Evolutionary conservation across 2,113 vertebrate genomes (phyloP).

Genomic region (Barbus barbus): DNA sequence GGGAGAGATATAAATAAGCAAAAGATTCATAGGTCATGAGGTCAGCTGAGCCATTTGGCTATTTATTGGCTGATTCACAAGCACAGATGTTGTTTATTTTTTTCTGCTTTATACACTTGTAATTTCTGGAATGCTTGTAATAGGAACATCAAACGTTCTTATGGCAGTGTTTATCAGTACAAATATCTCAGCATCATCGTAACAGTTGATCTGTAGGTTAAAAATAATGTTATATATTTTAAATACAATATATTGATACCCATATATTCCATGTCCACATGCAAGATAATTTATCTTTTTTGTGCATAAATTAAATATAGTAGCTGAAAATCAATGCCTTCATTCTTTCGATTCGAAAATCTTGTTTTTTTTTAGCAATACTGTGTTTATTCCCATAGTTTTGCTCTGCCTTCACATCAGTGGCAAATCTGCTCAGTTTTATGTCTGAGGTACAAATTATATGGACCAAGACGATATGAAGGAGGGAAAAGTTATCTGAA

Average conservation of each 20-base stretch:
- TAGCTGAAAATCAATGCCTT: conserved; percentile 36
- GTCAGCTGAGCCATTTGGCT: conserved; percentile 33
- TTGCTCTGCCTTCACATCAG: conserved; percentile 40
- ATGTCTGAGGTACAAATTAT: conserved; percentile 41
- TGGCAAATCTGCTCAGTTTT: neutral
- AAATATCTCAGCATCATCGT: conserved; percentile 40
- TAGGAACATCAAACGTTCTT: conserved; percentile 52
- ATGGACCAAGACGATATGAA: neutral
- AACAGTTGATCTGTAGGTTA: conserved; percentile 19
- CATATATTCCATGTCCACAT: conserved; percentile 68
- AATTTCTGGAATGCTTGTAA: conserved; percentile 30
- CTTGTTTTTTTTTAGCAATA: conserved; percentile 4
- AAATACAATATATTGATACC: conserved; percentile 58
- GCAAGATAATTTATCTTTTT: conserved; percentile 61
- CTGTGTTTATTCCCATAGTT: neutral
- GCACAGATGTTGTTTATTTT: conserved; percentile 53
- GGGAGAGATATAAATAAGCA: neutral
- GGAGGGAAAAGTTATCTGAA: neutral
- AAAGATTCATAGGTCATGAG: neutral
- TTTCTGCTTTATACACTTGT: conserved; percentile 58
- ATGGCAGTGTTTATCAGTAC: conserved; percentile 72
- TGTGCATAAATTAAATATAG: conserved; percentile 57
- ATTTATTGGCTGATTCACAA: conserved; percentile 72
- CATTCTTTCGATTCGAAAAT: conserved; percentile 27
- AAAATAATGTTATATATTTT: conserved; percentile 51